Percentiles rank a stretch among this genome's conserved stretches.
phyloP scores from a whole-genome alignment of 2,888 invertebrate species.

The Lomographa bimaculata region DNA sequence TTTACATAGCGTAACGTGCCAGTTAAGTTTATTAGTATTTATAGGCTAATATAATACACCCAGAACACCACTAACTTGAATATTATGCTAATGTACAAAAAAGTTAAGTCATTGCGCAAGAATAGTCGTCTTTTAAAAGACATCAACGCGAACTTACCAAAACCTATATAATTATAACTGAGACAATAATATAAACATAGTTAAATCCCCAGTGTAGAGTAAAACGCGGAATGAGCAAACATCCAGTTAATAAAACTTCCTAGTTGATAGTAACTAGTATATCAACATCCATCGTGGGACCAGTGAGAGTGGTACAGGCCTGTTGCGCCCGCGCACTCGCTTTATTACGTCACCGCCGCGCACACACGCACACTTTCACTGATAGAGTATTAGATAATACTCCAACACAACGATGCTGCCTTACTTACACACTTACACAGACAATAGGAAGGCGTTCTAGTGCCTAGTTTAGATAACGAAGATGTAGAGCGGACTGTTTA shows the following conservation, averaged over 20 bases:
- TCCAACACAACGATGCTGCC: conserved; percentile 68
- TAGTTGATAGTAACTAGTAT: conserved; percentile 61
- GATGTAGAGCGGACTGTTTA: conserved; percentile 25
- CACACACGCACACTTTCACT: conserved; percentile 80
- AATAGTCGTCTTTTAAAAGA: conserved; percentile 43
- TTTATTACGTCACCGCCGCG: conserved; percentile 68
- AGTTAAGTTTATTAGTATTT: conserved; percentile 16
- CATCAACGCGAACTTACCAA: conserved; percentile 44
- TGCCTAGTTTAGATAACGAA: conserved; percentile 41
- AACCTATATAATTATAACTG: no score
- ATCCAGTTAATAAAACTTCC: conserved; percentile 63
- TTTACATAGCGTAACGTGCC: conserved; percentile 15
- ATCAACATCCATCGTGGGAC: conserved; percentile 42
- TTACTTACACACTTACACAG: conserved; percentile 78
- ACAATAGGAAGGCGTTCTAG: conserved; percentile 69
- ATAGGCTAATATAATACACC: conserved; percentile 19
- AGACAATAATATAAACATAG: no score
- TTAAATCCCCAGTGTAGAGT: conserved; percentile 15
- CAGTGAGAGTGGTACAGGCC: conserved; percentile 66
- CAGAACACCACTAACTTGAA: conserved; percentile 9
- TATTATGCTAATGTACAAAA: conserved; percentile 40
- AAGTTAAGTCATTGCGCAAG: conserved; percentile 29
- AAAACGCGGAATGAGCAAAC: conserved; percentile 51
- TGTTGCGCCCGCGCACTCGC: conserved; percentile 46
- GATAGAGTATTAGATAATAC: conserved; percentile 81